Evolutionary conservation across 2,888 invertebrate species (phyloP), one percentile per base, ranked within the genome.

Genomic region (Herminia tarsipennalis): DNA sequence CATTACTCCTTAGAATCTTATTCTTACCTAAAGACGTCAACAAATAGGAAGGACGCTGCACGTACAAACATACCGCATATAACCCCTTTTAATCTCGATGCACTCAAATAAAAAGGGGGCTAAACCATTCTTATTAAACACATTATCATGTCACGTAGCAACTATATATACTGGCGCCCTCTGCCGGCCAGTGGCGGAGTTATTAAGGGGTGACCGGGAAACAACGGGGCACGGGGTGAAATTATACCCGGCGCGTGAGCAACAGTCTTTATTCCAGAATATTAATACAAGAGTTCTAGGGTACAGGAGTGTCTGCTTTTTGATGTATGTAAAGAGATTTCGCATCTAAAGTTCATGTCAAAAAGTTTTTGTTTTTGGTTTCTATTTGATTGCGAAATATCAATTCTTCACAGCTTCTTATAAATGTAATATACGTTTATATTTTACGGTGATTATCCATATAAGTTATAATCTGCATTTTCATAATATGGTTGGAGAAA

Each of bases 111-210:
- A 46, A 47, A 46, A 41, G 25, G 32, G 38, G 20, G 41, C 9
- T 28, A 21, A 35, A 49, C 41, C 47, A 39, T 44, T 62, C 49
- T 81, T 82, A 81, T 83, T 79, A 79, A 79, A 70, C 66, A 50
- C 60, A 73, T 78, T 79, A 78, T 75, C 71, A 54, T 57, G 66
- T 73, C 82, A 82, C 82, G 82, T 81, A 61, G 60, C 44, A 47
- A 57, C 70, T 56, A 67, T 81, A 73, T 56, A 68, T 79, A 75
- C 71, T 45, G 60, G 58, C 64, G 53, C 62, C 67, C 69, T 48
- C 65, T 68, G 73, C 68, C 72, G 66, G 53, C 41, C 53, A 51
- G 33, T 54, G 51, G 41, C 53, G 54, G 58, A 58, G 60, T 67
- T 66, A 67, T 67, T 60, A 68, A 62, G 51, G 66, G 70, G 59